Evolutionary conservation across 2,797 vertebrate species (phyloP).

Genomic region (Luscinia megarhynchos): DNA sequence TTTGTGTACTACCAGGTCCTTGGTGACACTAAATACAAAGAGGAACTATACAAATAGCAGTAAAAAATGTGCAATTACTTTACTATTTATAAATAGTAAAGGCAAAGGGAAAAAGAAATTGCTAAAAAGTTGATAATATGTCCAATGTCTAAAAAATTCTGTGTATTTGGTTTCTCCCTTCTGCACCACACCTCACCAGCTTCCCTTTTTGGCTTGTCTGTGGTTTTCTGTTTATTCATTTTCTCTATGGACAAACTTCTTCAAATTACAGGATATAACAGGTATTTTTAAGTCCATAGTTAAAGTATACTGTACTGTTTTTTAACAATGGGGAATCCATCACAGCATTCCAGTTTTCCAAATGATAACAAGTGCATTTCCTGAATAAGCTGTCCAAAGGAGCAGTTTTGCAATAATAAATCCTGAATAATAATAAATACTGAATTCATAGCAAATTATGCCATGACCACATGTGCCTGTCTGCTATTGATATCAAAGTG

Average conservation of each 20-base stretch:
- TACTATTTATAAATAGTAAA: not conserved
- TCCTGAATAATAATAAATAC: not conserved
- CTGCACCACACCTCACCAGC: accelerated
- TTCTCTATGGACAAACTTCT: not conserved
- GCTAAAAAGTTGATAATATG: not conserved
- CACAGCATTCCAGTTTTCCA: not conserved
- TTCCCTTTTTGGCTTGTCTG: not conserved
- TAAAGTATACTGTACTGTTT: not conserved
- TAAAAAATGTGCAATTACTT: not conserved
- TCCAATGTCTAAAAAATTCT: not conserved
- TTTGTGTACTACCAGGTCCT: not conserved
- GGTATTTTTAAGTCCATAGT: not conserved
- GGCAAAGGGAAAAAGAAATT: not conserved
- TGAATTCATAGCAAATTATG: not conserved
- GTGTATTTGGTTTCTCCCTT: not conserved
- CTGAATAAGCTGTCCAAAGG: not conserved
- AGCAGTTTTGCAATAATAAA: not conserved
- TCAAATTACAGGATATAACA: not conserved
- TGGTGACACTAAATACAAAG: not conserved
- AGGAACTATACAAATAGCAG: not conserved
- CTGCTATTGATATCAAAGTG: not conserved
- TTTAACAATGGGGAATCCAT: not conserved
- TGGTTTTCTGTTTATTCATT: not conserved
- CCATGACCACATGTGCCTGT: not conserved
- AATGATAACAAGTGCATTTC: not conserved